Conservation (phyloP, 2,797 vertebrate species). For the Yasuhikotakia modesta region DNA sequence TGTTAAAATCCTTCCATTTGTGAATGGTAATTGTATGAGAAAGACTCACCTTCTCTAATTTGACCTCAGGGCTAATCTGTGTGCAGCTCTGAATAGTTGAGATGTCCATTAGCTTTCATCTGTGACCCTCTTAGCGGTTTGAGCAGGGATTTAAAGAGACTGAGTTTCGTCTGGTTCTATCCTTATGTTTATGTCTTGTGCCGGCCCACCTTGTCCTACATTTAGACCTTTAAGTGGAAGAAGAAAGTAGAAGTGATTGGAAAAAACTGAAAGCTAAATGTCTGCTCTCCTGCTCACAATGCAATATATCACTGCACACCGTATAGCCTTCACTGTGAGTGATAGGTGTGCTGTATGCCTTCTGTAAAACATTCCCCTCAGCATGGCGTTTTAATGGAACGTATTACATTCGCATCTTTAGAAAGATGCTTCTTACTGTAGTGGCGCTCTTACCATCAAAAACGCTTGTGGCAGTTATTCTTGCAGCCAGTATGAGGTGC, state of each 20-base stretch:
- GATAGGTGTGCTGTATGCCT: constrained; percentile 18
- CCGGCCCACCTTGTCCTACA: constrained; percentile 1
- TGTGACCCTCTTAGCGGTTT: constrained; percentile 15
- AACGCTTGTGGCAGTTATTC: constrained; percentile 17
- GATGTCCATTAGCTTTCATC: constrained; percentile 26
- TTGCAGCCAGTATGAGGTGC: neutral
- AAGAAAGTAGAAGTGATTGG: neutral
- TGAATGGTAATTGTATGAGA: constrained; percentile 17
- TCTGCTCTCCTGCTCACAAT: neutral
- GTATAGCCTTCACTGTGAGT: constrained; percentile 15
- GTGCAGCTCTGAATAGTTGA: constrained; percentile 25
- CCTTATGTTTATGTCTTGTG: constrained; percentile 16
- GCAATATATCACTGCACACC: constrained; percentile 18
- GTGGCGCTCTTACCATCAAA: constrained; percentile 14
- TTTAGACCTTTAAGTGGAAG: constrained; percentile 29
- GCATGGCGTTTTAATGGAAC: constrained; percentile 7
- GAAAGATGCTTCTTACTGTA: constrained; percentile 6
- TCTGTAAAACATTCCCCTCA: constrained; percentile 32
- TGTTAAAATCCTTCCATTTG: constrained; percentile 25
- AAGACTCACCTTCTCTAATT: constrained; percentile 22
- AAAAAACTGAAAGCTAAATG: neutral
- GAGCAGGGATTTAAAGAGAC: constrained; percentile 11
- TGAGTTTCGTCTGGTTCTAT: constrained; percentile 15
- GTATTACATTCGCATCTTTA: constrained; percentile 34
- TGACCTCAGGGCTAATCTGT: constrained; percentile 46